Conservation (phyloP, 2,113 vertebrate genomes). For the Melanostigma gelatinosum region DNA sequence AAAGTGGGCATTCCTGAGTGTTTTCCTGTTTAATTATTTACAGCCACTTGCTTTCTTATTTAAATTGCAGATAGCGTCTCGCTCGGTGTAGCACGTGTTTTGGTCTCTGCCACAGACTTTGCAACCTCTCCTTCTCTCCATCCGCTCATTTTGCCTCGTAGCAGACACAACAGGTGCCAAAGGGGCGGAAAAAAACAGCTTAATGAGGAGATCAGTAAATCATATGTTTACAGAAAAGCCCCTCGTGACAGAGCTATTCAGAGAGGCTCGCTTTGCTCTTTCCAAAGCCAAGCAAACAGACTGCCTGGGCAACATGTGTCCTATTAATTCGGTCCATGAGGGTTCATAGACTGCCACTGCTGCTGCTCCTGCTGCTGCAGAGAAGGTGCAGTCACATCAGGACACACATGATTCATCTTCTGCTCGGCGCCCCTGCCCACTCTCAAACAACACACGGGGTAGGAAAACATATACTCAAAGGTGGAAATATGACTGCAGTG, state of each 20-base stretch:
- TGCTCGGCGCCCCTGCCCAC: not conserved
- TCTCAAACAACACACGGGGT: constrained; percentile 5
- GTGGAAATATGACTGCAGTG: constrained; percentile 5
- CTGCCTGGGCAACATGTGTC: constrained; percentile 55
- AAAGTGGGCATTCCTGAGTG: constrained; percentile 46
- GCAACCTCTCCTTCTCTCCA: constrained; percentile 14
- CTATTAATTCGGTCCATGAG: constrained; percentile 55
- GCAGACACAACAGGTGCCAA: constrained; percentile 54
- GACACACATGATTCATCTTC: constrained; percentile 42
- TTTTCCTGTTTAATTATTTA: constrained; percentile 69
- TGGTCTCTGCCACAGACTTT: constrained; percentile 12
- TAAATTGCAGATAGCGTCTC: constrained; percentile 56
- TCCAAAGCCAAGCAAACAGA: constrained; percentile 47
- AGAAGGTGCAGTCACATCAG: constrained; percentile 28
- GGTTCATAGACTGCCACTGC: constrained; percentile 34
- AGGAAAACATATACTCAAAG: constrained; percentile 6
- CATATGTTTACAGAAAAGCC: constrained; percentile 63
- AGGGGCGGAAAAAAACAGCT: constrained; percentile 1
- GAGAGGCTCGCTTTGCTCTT: constrained; percentile 41
- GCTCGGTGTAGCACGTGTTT: constrained; percentile 20
- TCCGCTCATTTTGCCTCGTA: not conserved
- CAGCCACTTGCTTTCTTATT: constrained; percentile 53
- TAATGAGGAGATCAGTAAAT: constrained; percentile 65
- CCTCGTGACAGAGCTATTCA: constrained; percentile 22
- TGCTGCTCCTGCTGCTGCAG: constrained; percentile 31